A percentile compares a stretch with the other conserved stretches of the same genome.
Evolutionary conservation across 2,797 vertebrate species (phyloP).

Genomic region (Melopsittacus undulatus): DNA sequence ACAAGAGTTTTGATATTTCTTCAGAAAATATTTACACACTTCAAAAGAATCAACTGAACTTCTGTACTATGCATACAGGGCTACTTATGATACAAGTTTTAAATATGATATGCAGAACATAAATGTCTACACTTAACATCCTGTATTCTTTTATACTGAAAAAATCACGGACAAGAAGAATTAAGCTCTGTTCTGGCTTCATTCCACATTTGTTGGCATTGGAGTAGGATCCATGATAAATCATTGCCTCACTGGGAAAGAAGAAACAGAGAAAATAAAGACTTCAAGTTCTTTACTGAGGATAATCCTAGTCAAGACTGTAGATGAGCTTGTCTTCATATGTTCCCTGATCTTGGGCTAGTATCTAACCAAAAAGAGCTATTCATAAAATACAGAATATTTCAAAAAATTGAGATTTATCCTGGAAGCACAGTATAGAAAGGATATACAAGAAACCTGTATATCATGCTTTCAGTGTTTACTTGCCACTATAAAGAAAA

Average conservation of each 20-base stretch:
- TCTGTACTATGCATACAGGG: not conserved
- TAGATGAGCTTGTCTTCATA: not conserved
- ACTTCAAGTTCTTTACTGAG: not conserved
- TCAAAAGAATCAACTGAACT: not conserved
- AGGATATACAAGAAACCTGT: not conserved
- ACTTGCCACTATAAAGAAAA: not conserved
- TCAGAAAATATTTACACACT: not conserved
- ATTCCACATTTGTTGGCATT: not conserved
- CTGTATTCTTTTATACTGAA: not conserved
- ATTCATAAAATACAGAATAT: not conserved
- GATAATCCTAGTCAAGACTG: not conserved
- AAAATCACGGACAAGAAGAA: not conserved
- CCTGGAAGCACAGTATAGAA: not conserved
- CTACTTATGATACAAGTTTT: not conserved
- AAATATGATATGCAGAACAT: not conserved
- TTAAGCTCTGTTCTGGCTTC: not conserved
- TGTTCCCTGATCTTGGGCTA: not conserved
- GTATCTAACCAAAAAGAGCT: not conserved
- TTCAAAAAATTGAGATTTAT: not conserved
- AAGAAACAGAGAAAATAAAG: not conserved
- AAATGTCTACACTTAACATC: not conserved
- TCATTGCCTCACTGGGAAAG: not conserved
- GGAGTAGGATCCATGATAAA: not conserved
- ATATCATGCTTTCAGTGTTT: not conserved
- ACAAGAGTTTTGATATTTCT: not conserved